Conservation (phyloP, 2,113 vertebrate species). For the Proteles cristata region DNA sequence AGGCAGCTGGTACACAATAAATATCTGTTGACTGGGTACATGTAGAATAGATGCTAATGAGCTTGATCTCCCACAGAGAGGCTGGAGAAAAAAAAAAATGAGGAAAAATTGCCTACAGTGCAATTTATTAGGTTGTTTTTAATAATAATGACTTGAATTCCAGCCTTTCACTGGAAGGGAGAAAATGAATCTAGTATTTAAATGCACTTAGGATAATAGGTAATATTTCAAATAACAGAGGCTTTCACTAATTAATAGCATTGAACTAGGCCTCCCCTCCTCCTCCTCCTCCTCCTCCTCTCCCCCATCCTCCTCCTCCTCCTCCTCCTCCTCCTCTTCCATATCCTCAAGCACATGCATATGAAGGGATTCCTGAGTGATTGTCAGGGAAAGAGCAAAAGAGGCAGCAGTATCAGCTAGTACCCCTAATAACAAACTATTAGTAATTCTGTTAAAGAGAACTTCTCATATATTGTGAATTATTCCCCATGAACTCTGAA, state of each 20-base stretch:
- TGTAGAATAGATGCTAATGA: constrained; percentile 21
- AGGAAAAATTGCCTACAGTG: not conserved
- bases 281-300: not conserved
- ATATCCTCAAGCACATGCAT: not conserved
- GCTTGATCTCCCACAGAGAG: constrained; percentile 23
- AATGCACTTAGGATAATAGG: not conserved
- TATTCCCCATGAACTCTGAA: not conserved
- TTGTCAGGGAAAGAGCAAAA: not conserved
- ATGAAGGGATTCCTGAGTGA: not conserved
- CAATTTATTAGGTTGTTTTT: constrained; percentile 55
- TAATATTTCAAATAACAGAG: not conserved
- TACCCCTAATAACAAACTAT: not conserved
- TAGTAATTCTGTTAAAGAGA: not conserved
- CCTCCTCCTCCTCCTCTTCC: too few relatives aligned
- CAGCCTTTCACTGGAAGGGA: not conserved
- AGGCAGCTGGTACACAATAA: constrained; percentile 6
- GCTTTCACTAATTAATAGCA: constrained; percentile 4
- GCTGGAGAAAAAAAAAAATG: not conserved
- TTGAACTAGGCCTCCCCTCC: not conserved
- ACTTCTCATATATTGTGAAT: not conserved
- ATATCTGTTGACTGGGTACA: constrained; percentile 6
- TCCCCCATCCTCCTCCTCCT: not conserved
- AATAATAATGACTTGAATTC: constrained; percentile 39
- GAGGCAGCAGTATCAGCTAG: not conserved
- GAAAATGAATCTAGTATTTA: not conserved